A percentile compares a stretch with the other conserved stretches of the same genome.
These are phyloP conservation scores for Leptopilina clavipes DNA, from an alignment of 1,140 invertebrate genomes.

Conservation along the genomic window DNA sequence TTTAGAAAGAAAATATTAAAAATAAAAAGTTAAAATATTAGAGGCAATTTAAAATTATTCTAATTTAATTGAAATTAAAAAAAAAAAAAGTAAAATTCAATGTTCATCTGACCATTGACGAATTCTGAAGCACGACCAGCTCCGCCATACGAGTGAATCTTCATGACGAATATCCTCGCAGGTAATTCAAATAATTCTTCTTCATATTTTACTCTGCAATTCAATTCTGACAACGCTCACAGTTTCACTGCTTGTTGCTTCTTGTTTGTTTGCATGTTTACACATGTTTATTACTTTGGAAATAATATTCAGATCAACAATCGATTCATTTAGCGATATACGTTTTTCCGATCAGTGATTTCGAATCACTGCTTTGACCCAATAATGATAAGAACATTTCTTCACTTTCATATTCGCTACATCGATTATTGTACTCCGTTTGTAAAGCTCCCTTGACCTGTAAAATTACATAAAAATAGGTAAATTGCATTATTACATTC, in stretches of 20 bases:
- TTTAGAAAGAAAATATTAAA: no score
- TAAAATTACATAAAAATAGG: slow-evolving; percentile 36
- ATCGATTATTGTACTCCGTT: slow-evolving; percentile 68
- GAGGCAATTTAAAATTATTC: no score
- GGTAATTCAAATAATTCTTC: background rate
- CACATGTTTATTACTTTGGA: background rate
- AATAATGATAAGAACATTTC: slow-evolving; percentile 68
- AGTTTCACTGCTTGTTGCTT: background rate
- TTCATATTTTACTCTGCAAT: background rate
- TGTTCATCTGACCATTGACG: background rate
- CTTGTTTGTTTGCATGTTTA: background rate
- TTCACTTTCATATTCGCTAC: slow-evolving; percentile 70
- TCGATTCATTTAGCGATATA: slow-evolving; percentile 40
- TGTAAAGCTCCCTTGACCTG: slow-evolving; percentile 64
- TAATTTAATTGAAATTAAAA: background rate
- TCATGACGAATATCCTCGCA: background rate
- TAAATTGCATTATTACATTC: background rate
- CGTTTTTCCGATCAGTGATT: slow-evolving; percentile 65
- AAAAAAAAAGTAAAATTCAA: background rate
- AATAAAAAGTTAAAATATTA: no score
- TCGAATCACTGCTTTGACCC: slow-evolving; percentile 64
- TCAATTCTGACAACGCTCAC: background rate
- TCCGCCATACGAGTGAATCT: background rate
- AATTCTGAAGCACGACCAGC: background rate
- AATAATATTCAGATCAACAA: background rate